Conservation (phyloP, 2,113 vertebrate genomes). For the Centropristis striata region DNA sequence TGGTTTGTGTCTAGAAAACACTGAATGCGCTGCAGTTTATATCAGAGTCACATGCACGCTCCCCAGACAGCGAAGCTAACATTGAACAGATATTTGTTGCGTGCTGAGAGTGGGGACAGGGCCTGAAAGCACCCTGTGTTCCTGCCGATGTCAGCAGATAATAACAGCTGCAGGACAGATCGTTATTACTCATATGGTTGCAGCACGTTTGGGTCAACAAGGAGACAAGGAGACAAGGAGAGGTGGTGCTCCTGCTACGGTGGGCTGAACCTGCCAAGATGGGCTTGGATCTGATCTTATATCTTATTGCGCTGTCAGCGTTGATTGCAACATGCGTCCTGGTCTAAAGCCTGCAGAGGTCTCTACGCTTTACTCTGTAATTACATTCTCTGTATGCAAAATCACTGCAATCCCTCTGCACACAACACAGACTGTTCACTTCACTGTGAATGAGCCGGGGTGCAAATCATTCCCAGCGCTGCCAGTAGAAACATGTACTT, state of each 20-base stretch:
- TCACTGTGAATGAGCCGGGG: conserved; percentile 3
- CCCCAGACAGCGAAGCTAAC: not conserved
- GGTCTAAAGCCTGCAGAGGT: conserved; percentile 9
- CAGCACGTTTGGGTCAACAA: not conserved
- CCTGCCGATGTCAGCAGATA: conserved; percentile 22
- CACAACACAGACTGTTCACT: not conserved
- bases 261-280: not conserved
- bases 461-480: conserved; percentile 33
- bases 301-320: not conserved
- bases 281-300: not conserved
- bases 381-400: conserved; percentile 27
- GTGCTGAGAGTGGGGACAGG: not conserved
- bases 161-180: conserved; percentile 12
- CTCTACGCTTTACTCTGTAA: conserved; percentile 31
- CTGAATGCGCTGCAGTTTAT: not conserved
- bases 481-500: conserved; percentile 30
- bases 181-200: not conserved
- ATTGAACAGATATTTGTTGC: not conserved
- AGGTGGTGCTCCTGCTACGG: not conserved
- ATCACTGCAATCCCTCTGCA: conserved; percentile 15
- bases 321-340: conserved; percentile 1
- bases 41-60: conserved; percentile 23
- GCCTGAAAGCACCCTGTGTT: conserved; percentile 2
- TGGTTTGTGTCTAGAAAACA: not conserved
- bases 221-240: too few species aligned